phyloP scores from a whole-genome alignment of 2,888 invertebrate species.

The Tolmerus cingulatus region DNA sequence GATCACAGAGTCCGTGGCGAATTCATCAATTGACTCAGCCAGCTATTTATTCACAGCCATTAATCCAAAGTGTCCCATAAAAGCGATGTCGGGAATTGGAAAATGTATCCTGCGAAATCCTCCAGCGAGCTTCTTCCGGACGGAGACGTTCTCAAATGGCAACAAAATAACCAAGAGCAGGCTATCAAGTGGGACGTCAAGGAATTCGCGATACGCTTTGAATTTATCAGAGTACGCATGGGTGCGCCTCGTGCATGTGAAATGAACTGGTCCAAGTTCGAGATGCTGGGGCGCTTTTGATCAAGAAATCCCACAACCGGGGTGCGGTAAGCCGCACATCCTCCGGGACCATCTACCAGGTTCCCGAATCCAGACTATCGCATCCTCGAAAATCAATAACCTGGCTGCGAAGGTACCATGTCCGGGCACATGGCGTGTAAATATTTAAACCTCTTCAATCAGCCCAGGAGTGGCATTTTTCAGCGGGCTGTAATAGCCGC shows the following conservation, averaged over 20 bases:
- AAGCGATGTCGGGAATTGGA: conserved; percentile 10
- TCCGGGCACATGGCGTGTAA: conserved; percentile 26
- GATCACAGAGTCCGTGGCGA: background rate
- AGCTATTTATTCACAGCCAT: background rate
- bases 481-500: background rate
- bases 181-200: background rate
- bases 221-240: conserved; percentile 48
- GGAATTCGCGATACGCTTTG: conserved; percentile 41
- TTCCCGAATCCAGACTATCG: background rate
- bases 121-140: background rate
- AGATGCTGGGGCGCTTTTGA: background rate
- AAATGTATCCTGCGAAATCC: conserved; percentile 5
- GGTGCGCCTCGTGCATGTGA: conserved; percentile 43
- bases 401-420: background rate
- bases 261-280: background rate
- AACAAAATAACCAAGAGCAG: conserved; percentile 7
- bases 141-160: background rate
- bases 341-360: background rate
- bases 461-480: background rate
- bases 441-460: conserved; percentile 13
- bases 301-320: background rate
- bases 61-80: conserved; percentile 25
- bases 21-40: background rate
- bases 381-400: conserved; percentile 11
- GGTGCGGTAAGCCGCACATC: background rate